These are phyloP conservation scores for Gymnothorax reevesii DNA, from an alignment of 2,797 vertebrate genomes.

Conservation along the genomic window DNA sequence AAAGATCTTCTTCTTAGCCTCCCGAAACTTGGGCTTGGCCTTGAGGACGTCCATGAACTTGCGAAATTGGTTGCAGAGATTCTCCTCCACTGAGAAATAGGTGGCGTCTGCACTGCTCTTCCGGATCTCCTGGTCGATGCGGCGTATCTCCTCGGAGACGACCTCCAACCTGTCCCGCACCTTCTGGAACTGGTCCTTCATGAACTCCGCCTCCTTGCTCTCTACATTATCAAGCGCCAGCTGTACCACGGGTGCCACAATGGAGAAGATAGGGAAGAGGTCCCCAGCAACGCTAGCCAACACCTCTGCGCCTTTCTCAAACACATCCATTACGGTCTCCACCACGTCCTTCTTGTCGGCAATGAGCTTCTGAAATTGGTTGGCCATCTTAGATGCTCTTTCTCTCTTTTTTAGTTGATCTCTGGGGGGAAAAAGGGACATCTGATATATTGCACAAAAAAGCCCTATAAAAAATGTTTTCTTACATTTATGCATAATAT, in stretches of 20 bases:
- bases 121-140: constrained; percentile 74
- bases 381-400: constrained; percentile 59
- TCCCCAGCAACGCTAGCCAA: constrained; percentile 74
- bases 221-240: constrained; percentile 77
- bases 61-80: constrained; percentile 61
- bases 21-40: constrained; percentile 47
- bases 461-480: too few species aligned
- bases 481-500: too few species aligned
- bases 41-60: constrained; percentile 47
- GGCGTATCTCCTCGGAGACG: constrained; percentile 69
- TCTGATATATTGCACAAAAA: not conserved
- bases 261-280: constrained; percentile 75
- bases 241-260: constrained; percentile 73
- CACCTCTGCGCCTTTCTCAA: constrained; percentile 74
- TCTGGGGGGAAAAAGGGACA: not conserved
- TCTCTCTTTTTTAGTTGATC: not conserved
- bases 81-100: constrained; percentile 77
- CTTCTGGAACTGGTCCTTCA: constrained; percentile 80
- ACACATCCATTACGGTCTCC: constrained; percentile 75
- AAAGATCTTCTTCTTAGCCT: constrained; percentile 75
- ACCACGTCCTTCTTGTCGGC: constrained; percentile 72
- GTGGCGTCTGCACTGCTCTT: constrained; percentile 66
- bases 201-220: constrained; percentile 74
- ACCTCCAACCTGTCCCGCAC: constrained; percentile 73
- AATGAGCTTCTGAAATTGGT: constrained; percentile 66